Base-by-base conservation (phyloP, 2,113 vertebrate species). In the Tricholaema leucomelas region DNA sequence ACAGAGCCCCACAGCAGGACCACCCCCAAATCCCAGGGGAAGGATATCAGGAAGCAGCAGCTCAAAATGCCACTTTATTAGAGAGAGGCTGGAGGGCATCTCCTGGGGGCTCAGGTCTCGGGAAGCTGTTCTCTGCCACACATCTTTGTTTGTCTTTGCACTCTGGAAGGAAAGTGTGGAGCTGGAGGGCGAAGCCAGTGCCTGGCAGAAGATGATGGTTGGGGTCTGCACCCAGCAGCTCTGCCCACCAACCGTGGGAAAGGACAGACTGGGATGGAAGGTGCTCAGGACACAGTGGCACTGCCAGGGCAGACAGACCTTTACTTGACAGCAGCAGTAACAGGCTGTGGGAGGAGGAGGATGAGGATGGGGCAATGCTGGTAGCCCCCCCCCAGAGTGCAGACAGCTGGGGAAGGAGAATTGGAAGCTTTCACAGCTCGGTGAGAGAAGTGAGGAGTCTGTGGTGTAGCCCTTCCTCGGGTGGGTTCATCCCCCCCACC, bases 341-440 rank as follows among this genome's bases (percentile, higher is more conserved):
- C 35, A 78, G 85, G 86, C 86, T 48, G 81, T 8, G 75, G 65
- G 81, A 90, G 59, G 70, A 40, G 60, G 86, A 40, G 60, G 88
- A 21, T 31, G 86, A 40, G 60, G 88, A 21, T 31, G 73, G 78
- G 75, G 58, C 67, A 60, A 56, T 0, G 6, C 78, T 81, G 60
- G n/a, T 42, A 40, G 64, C 46, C 87, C 86, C 88, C 91, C 74
- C 91, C 71, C 18, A 87, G 80, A 88, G 91, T 85, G 91, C 95
- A 85, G 74, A 15, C 54, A 64, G 84, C 64, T 60, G 81, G 78
- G 36, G 67, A 56, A 72, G 64, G 74, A 82, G 84, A 95, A 78
- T 64, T 36, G 87, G 48, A 50, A 50, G 48, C 65, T 85, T 70
- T 72, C 67, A 76, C 74, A 79, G 58, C 44, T 23, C 12, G 3